Conservation (phyloP, 2,888 invertebrate genomes). For the Crematogaster levior region DNA sequence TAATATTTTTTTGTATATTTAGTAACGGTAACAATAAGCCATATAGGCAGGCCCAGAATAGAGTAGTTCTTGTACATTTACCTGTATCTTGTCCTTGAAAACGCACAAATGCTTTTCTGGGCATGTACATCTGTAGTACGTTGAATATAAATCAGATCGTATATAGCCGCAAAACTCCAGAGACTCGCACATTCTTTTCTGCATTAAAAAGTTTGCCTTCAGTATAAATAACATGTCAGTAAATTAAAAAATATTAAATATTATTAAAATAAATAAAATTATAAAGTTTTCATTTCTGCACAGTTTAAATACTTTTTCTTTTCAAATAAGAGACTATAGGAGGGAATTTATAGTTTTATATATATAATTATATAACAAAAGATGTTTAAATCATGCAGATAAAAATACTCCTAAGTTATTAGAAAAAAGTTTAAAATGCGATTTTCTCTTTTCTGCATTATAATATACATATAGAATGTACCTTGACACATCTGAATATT, state of each 20-base stretch:
- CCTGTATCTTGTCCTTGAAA: slow-evolving; percentile 85
- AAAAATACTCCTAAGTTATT: slow-evolving; percentile 7
- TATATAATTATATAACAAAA: background rate
- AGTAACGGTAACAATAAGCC: slow-evolving; percentile 86
- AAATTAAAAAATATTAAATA: background rate
- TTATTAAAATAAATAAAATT: background rate
- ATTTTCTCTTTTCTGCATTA: background rate
- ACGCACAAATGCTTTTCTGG: slow-evolving; percentile 88
- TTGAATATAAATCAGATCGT: slow-evolving; percentile 87
- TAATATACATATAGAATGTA: slow-evolving; percentile 50
- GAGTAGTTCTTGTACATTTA: slow-evolving; percentile 87
- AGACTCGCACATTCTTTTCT: slow-evolving; percentile 86
- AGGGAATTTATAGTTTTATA: background rate
- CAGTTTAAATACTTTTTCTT: background rate
- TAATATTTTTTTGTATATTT: slow-evolving; percentile 11
- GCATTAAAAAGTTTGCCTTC: slow-evolving; percentile 58
- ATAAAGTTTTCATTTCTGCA: background rate
- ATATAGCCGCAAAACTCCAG: slow-evolving; percentile 89
- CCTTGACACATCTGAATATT: slow-evolving; percentile 86
- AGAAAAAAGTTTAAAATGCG: background rate
- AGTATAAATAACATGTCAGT: slow-evolving; percentile 12
- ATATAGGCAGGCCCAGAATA: slow-evolving; percentile 87
- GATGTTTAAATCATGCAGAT: background rate
- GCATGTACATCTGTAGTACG: slow-evolving; percentile 89
- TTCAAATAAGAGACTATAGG: background rate